phyloP scores from a whole-genome alignment of 2,113 vertebrate genomes.

The Platysternon megacephalum region DNA sequence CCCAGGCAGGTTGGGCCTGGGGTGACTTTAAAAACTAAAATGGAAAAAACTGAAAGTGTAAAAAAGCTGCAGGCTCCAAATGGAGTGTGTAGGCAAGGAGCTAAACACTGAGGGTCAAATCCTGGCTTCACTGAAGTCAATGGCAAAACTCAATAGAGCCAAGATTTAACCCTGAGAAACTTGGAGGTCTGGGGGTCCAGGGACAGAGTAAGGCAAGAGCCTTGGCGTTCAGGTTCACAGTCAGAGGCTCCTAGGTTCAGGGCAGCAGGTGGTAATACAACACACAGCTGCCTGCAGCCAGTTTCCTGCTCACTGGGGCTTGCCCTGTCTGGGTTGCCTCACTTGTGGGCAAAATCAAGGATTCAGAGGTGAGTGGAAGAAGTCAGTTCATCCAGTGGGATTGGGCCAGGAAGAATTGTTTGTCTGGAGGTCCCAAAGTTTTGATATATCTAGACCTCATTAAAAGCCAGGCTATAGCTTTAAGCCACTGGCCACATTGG shows the following conservation, averaged over 20 bases:
- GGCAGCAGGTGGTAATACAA: not conserved
- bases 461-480: not conserved
- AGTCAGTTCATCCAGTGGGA: not conserved
- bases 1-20: not conserved
- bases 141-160: not conserved
- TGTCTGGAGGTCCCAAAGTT: not conserved
- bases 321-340: not conserved
- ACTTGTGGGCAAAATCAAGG: not conserved
- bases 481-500: not conserved
- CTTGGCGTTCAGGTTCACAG: not conserved
- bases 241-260: not conserved
- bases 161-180: not conserved
- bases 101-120: not conserved
- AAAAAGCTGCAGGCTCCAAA: not conserved
- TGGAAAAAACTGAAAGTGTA: not conserved
- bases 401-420: not conserved
- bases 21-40: not conserved
- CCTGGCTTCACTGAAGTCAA: not conserved
- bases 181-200: not conserved
- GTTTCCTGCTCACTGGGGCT: not conserved
- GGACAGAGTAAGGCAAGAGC: not conserved
- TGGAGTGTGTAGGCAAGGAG: not conserved
- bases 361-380: not conserved
- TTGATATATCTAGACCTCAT: not conserved
- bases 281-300: not conserved